Evolutionary conservation across 2,797 vertebrate genomes (phyloP), one percentile per base, ranked within the genome.

Genomic region (Champsocephalus gunnari): DNA sequence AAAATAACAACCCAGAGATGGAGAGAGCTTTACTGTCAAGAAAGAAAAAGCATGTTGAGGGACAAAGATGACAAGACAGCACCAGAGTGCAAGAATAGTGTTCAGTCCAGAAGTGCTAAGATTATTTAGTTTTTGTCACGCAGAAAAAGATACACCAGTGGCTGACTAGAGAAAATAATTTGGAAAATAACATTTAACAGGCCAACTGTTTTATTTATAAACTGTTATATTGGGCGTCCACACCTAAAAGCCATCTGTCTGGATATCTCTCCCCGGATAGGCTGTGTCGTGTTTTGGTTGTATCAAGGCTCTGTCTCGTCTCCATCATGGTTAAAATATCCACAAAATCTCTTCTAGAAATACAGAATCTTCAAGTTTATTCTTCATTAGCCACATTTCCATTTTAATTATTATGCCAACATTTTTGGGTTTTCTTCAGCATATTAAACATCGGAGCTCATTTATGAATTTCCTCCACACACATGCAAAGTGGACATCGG

Each of bases 1-100:
- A 91, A 93, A 92, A 92, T 89, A 92, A 93, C 85, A 92, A 91
- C 71, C 86, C 84, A 70, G 66, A 79, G 73, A 75, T n/a, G 75
- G 64, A 71, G 71, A 68, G 76, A 58, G 74, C 49, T 81, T 54
- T 32, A 58, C 76, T 79, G 77, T 80, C 59, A 71, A 70, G 64
- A 44, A 75, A 80, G 67, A 66, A 82, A 83, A 85, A 67, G 65
- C 56, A 71, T 59, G 49, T 67, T 32, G 65, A 66, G 69, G 69
- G 77, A 83, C 76, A 81, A 78, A 85, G 74, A 86, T 83, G 85
- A 88, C 83, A 80, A 73, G 76, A 79, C 77, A 66, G 65, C 67
- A 66, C 67, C 68, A 51, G 66, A 60, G 32, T 9, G 45, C 43
- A 14, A 60, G 24, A 17, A 45, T 14, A 49, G 50, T n/a, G 2